phyloP scores from a whole-genome alignment of 2,113 vertebrate genomes.

The Fukomys damarensis region DNA sequence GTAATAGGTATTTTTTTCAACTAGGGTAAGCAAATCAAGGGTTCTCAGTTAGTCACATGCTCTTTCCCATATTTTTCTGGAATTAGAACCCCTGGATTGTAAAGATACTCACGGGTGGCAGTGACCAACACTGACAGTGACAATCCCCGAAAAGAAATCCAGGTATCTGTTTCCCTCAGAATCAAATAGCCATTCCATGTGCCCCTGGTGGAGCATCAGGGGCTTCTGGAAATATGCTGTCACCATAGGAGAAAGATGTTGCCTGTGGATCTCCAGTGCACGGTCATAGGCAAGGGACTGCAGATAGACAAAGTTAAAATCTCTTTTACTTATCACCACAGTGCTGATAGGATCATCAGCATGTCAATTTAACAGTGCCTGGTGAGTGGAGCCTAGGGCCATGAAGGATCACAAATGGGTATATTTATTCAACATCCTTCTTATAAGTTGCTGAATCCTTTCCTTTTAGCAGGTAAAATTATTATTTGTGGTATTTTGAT shows the following conservation, averaged over 20 bases:
- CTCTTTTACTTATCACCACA: rapidly evolving
- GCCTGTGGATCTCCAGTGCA: slow-evolving; percentile 88
- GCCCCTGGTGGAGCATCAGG: slow-evolving; percentile 92
- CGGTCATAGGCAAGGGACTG: slow-evolving; percentile 85
- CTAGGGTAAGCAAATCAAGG: not conserved
- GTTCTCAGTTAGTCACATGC: not conserved
- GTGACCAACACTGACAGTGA: slow-evolving; percentile 95
- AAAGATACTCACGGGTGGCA: slow-evolving; percentile 94
- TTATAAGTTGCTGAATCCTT: not conserved
- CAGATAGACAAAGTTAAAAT: not conserved
- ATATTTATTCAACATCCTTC: not conserved
- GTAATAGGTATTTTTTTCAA: not conserved
- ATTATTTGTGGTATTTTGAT: not conserved
- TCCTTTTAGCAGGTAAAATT: not conserved
- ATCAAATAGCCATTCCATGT: slow-evolving; percentile 98
- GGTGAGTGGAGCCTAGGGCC: rapidly evolving
- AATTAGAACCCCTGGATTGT: not conserved
- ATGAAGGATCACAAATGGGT: rapidly evolving
- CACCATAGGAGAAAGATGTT: slow-evolving; percentile 85
- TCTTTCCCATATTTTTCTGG: not conserved
- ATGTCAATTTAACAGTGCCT: not conserved
- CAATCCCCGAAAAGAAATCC: slow-evolving; percentile 95
- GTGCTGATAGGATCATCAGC: not conserved
- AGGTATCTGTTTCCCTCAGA: slow-evolving; percentile 93
- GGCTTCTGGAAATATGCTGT: slow-evolving; percentile 90